Evolutionary conservation across 92 coral and sea anemone genomes (phyloP), one percentile per base, ranked within the genome.

Genomic region (Nematostella vectensis): DNA sequence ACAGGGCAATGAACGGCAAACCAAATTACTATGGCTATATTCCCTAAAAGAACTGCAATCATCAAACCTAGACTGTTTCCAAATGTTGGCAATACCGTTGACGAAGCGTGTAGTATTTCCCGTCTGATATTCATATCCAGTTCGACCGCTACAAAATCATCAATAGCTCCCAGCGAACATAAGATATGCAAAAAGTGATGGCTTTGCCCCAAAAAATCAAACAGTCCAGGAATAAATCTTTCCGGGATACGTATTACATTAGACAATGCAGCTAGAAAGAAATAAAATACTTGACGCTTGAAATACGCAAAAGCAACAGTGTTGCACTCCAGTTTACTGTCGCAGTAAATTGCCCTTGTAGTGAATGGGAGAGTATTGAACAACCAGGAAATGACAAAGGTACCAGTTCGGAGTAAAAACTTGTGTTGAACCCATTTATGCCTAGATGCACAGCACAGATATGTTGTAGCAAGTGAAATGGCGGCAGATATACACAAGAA

Each of bases 151-250:
- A 77, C 61, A 54, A 81, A 82, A 62, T 74, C 93, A 45, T 86
- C 99, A 4, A 73, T 59, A 9, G 93, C 52, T 2, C 96, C 99
- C 45, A 86, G 40, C 2, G 96, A 89, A 18, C 88, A 82, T 4
- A 93, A 68, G n/a, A 93, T 74, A 51, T 93, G 99, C 60, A 93
- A 58, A 64, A 93, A 82, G 67, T 93, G 99, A 54, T 86, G 99
- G 45, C 99, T 93, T 33, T 93, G 89, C 6, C 99, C 96, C 33
- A 76, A 48, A 52, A 79, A 78, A 55, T 93, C 96, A 55, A 93
- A 93, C 11, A 69, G 63, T 9, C 94, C 96, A 9, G 85, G 87
- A n/a, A 84, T 76, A 13, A 86, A 71, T 25, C 96, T 59, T 59
- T 93, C 99, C 0, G 99, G 99, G 20, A 93, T 61, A 20, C 86